A percentile compares a stretch with the other conserved stretches of the same genome.
Evolutionary conservation across 2,888 invertebrate genomes (phyloP).

Genomic region (Dione juno): DNA sequence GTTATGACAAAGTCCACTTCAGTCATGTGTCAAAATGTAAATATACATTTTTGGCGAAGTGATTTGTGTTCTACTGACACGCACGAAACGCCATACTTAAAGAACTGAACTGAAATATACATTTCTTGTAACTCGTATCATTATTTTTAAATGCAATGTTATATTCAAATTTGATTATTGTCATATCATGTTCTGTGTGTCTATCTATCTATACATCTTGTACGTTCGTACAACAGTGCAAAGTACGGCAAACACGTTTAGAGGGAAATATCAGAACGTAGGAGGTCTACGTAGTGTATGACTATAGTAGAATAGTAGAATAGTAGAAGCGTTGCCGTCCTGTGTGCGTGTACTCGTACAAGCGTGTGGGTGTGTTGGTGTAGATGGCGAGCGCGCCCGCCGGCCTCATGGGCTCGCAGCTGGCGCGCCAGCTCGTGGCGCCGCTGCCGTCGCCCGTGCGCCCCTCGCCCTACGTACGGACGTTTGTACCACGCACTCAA

Average conservation of each 20-base stretch:
- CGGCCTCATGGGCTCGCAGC: conserved; percentile 83
- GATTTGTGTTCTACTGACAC: no score
- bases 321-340: not conserved
- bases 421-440: conserved; percentile 84
- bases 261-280: not conserved
- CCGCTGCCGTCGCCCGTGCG: conserved; percentile 80
- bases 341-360: conserved; percentile 9
- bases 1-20: not conserved
- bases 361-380: conserved; percentile 57
- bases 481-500: conserved; percentile 83
- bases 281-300: no score
- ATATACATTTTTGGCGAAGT: no score
- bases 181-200: not conserved
- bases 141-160: not conserved
- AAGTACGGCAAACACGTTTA: conserved; percentile 2
- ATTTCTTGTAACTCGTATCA: not conserved
- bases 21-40: no score
- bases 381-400: conserved; percentile 68
- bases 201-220: not conserved
- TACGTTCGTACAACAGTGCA: conserved; percentile 2
- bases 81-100: no score
- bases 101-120: no score
- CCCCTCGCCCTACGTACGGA: conserved; percentile 82
- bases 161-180: conserved; percentile 9
- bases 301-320: no score